phyloP scores from a whole-genome alignment of 2,888 invertebrate species.

The Macaria notata region DNA sequence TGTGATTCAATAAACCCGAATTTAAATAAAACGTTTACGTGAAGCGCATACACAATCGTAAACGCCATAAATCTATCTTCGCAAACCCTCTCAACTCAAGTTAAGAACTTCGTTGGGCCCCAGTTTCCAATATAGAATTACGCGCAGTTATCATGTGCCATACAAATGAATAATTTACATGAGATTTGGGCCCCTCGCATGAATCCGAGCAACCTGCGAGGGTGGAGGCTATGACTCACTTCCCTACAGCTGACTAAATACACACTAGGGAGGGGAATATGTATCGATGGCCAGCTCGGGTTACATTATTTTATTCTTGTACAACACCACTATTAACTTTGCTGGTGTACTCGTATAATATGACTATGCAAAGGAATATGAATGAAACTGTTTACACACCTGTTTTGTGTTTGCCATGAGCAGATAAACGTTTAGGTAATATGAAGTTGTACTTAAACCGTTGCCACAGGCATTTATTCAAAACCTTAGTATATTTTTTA shows the following conservation, averaged over 20 bases:
- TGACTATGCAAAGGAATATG: too few relatives aligned
- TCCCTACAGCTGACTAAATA: conserved; percentile 41
- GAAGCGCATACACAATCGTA: conserved; percentile 1
- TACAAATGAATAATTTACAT: conserved; percentile 34
- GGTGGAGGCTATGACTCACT: conserved; percentile 26
- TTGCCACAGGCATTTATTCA: too few relatives aligned
- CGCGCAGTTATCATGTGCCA: conserved; percentile 22
- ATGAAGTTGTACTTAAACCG: too few relatives aligned
- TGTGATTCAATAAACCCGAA: neutral
- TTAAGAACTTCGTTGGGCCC: neutral
- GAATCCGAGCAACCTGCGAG: conserved; percentile 40
- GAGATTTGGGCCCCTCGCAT: conserved; percentile 35
- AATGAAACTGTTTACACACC: too few relatives aligned
- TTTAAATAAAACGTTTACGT: conserved; percentile 4
- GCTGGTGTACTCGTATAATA: too few relatives aligned
- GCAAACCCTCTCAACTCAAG: neutral
- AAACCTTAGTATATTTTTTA: too few relatives aligned
- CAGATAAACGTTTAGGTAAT: too few relatives aligned
- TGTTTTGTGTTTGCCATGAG: too few relatives aligned
- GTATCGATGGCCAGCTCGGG: too few relatives aligned
- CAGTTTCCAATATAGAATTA: conserved; percentile 19
- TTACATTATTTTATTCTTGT: too few relatives aligned
- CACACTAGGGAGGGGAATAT: conserved; percentile 4
- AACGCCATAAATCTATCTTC: neutral
- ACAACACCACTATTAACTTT: too few relatives aligned